Evolutionary conservation across 2,113 vertebrate genomes (phyloP), one percentile per base, ranked within the genome.

Genomic region (Ageneiosus marmoratus): DNA sequence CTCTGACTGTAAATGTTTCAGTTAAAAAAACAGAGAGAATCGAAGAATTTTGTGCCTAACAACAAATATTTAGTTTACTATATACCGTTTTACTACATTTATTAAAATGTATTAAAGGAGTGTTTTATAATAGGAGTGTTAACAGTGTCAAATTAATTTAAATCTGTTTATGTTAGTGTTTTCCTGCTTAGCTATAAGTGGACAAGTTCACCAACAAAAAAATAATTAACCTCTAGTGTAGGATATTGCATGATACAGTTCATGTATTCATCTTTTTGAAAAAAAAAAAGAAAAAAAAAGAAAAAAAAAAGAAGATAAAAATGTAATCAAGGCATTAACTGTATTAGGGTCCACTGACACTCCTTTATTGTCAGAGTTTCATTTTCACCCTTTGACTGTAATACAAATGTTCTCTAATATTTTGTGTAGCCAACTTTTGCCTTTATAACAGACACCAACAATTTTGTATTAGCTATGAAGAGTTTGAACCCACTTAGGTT

Each of bases 371-470:
- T 16, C 63, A 34, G 34, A 67, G 63, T 22, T 69, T 44, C 22
- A 69, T 69, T 69, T 69, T 34, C 65, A 69, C 20, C 34, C 34
- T 69, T 18, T 69, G 65, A 67, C 34, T 67, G 2, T 67, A 67
- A 67, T 67, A 37, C 32, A 67, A 37, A 20, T 20, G 63, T 67
- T 67, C 18, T 67, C 60, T 37, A 67, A 67, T 69, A 12, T 22
- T 7, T 69, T 69, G 34, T 41, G 9, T 69, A 6, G 6, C 9
- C 20, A 41, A 34, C 18, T 34, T 69, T 41, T 41, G 18, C 12
- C 27, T 63, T 27, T 58, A 58, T 11, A 69, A 41, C 18, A 4
- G 3, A 9, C 20, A 24, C 3, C 34, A 41, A 41, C 65, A 41
- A 22, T 34, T 41, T 69, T 22, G 3, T 69, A 69, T 41, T 24